Conservation (phyloP, 2,113 vertebrate species). For the Lucifuga dentata region DNA sequence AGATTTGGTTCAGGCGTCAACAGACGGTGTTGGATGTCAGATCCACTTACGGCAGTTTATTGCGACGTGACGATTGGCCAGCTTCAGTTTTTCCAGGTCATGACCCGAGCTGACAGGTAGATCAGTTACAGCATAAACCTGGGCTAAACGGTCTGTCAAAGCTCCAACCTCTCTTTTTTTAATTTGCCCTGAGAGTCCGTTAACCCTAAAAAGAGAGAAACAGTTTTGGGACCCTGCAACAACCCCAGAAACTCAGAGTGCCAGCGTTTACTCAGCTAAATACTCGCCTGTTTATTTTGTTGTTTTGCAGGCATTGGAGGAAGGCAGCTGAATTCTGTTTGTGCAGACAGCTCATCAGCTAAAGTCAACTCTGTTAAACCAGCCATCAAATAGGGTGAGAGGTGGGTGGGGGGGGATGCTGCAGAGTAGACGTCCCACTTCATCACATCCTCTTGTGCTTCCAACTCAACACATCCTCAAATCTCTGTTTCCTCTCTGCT, state of each 20-base stretch:
- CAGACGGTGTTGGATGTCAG: slow-evolving; percentile 44
- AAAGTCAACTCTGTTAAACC: slow-evolving; percentile 66
- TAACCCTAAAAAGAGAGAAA: slow-evolving; percentile 1
- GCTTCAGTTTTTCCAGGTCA: slow-evolving; percentile 58
- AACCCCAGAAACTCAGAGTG: neutral
- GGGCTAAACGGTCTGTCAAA: slow-evolving; percentile 33
- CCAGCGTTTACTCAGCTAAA: slow-evolving; percentile 1
- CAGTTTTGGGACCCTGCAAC: neutral
- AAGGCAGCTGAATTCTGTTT: slow-evolving; percentile 59
- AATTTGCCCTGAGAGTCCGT: slow-evolving; percentile 21
- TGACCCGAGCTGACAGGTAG: slow-evolving; percentile 64
- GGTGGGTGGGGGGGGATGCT: slow-evolving; percentile 4
- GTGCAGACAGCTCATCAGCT: slow-evolving; percentile 68
- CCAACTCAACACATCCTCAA: slow-evolving; percentile 49
- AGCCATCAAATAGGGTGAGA: slow-evolving; percentile 46
- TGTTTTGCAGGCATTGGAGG: slow-evolving; percentile 34
- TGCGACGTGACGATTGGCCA: slow-evolving; percentile 47
- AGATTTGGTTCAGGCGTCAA: slow-evolving; percentile 44
- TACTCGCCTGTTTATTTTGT: slow-evolving; percentile 21
- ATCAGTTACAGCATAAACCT: slow-evolving; percentile 64
- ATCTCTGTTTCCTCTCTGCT: slow-evolving; percentile 43
- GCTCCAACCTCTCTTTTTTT: slow-evolving; percentile 40
- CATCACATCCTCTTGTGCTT: slow-evolving; percentile 31
- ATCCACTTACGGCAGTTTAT: slow-evolving; percentile 62
- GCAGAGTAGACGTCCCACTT: slow-evolving; percentile 30